Conservation (phyloP, 2,113 vertebrate species). For the Carlito syrichta region DNA sequence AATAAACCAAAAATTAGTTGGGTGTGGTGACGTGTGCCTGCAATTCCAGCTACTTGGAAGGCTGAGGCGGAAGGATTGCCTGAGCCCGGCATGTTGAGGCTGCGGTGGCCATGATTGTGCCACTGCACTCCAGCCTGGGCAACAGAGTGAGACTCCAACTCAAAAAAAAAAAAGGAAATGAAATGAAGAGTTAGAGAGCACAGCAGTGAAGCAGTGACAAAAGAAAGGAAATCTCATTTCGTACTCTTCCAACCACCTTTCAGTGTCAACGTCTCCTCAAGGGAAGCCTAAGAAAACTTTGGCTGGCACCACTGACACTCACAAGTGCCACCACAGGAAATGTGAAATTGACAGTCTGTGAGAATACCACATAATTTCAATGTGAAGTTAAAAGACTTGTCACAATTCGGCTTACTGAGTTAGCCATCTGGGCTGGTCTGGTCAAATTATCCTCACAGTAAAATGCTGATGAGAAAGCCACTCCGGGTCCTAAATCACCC, state of each 20-base stretch:
- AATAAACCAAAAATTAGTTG: no score
- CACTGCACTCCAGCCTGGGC: no score
- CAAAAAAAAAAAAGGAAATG: no score
- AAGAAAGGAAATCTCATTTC: neutral
- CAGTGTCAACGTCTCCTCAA: neutral
- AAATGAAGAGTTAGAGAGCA: neutral
- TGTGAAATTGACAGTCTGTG: neutral
- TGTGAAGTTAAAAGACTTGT: slow-evolving; percentile 22
- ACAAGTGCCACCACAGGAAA: neutral
- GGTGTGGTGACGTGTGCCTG: no score
- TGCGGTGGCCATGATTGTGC: no score
- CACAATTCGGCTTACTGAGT: neutral
- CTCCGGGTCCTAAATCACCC: neutral
- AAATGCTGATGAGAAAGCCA: neutral
- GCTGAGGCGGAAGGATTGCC: no score
- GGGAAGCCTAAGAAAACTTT: neutral
- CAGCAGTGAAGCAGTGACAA: neutral
- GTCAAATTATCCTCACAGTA: neutral
- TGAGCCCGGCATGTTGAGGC: no score
- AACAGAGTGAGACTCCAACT: no score
- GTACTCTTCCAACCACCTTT: neutral
- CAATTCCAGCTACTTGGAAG: no score
- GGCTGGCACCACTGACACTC: neutral
- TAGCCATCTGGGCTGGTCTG: neutral
- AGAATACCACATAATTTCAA: neutral